phyloP scores from a whole-genome alignment of 2,797 vertebrate genomes.

The Halcyon badia region DNA sequence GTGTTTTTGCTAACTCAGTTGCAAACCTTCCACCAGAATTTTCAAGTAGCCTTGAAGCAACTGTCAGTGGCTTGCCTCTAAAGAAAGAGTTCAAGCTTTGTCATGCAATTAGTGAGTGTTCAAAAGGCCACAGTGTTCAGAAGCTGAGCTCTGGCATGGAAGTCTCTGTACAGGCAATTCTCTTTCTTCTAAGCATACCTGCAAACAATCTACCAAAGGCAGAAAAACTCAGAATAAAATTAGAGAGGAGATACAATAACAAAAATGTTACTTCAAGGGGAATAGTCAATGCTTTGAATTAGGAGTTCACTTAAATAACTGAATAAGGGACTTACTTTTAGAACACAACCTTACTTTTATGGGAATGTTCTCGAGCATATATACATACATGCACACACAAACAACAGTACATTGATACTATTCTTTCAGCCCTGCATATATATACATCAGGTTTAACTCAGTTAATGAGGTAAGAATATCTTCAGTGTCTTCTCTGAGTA shows the following conservation, averaged over 20 bases:
- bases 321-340: neutral
- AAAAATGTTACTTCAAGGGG: neutral
- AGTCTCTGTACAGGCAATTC: neutral
- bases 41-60: constrained; percentile 20
- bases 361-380: neutral
- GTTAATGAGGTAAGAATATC: neutral
- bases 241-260: neutral
- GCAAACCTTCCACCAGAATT: neutral
- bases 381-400: fast-evolving
- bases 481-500: neutral
- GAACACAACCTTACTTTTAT: neutral
- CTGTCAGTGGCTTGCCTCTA: neutral
- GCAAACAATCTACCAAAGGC: neutral
- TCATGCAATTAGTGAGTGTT: constrained; percentile 17
- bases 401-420: neutral
- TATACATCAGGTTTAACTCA: neutral
- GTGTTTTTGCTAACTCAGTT: neutral
- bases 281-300: neutral
- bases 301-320: neutral
- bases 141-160: neutral
- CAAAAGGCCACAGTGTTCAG: neutral
- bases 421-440: neutral
- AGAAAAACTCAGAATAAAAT: neutral
- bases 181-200: neutral
- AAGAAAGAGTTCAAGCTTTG: constrained; percentile 7